These are phyloP conservation scores for Lanius ludovicianus DNA, from an alignment of 2,113 vertebrate species.

Conservation along the genomic window DNA sequence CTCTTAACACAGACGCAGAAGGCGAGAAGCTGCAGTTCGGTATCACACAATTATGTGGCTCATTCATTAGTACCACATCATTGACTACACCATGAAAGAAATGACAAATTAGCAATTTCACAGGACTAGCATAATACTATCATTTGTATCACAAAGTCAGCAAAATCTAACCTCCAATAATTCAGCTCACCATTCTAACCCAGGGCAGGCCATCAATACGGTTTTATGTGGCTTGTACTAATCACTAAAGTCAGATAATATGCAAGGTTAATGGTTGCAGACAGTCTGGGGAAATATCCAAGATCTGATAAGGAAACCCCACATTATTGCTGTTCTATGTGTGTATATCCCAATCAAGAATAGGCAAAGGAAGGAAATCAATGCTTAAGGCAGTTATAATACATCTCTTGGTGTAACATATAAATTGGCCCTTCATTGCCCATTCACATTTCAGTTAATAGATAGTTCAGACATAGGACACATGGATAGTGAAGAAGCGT, in stretches of 20 bases:
- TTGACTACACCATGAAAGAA: slow-evolving; percentile 79
- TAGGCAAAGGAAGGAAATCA: slow-evolving; percentile 77
- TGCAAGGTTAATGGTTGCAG: slow-evolving; percentile 85
- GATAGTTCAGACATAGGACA: slow-evolving; percentile 80
- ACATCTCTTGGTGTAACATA: slow-evolving; percentile 81
- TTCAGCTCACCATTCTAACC: slow-evolving; percentile 74
- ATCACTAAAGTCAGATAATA: slow-evolving; percentile 87
- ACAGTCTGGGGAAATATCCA: slow-evolving; percentile 79
- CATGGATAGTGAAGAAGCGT: slow-evolving; percentile 77
- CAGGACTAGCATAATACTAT: slow-evolving; percentile 75
- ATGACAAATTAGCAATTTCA: slow-evolving; percentile 84
- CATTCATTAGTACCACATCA: slow-evolving; percentile 76
- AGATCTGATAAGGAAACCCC: slow-evolving; percentile 83
- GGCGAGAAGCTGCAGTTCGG: slow-evolving; percentile 30
- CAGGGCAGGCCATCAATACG: slow-evolving; percentile 75
- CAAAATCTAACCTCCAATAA: slow-evolving; percentile 80
- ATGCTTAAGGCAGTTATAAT: slow-evolving; percentile 76
- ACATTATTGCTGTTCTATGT: slow-evolving; percentile 72
- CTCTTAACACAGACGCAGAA: not conserved
- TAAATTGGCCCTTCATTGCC: slow-evolving; percentile 85
- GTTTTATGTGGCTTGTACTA: slow-evolving; percentile 82
- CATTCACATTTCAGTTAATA: slow-evolving; percentile 87
- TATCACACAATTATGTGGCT: slow-evolving; percentile 54
- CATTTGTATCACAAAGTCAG: slow-evolving; percentile 87
- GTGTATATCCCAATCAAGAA: slow-evolving; percentile 74